These are phyloP conservation scores for Drosophila grimshawi DNA, from an alignment of 1,140 invertebrate genomes.

Conservation along the genomic window DNA sequence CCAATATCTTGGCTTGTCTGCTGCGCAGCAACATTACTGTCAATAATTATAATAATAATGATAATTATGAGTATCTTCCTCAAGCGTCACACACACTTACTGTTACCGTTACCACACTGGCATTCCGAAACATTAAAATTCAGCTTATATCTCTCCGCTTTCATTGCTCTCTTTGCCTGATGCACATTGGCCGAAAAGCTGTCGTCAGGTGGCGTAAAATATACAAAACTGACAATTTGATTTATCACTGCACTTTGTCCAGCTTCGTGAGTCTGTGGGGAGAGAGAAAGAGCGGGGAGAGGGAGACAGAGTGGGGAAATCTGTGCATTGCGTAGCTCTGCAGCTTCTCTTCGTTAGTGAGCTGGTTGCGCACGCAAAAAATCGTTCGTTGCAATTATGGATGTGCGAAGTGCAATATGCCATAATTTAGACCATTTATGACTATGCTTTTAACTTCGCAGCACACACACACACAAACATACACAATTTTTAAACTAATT, in stretches of 20 bases:
- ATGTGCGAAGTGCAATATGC: constrained; percentile 56
- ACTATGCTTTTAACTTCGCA: constrained; percentile 40
- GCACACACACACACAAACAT: constrained; percentile 14
- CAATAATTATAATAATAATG: constrained; percentile 76
- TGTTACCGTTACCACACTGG: constrained; percentile 26
- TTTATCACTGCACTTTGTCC: constrained; percentile 81
- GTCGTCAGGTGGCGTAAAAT: constrained; percentile 70
- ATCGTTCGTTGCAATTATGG: constrained; percentile 72
- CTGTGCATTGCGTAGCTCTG: not conserved
- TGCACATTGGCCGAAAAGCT: constrained; percentile 28
- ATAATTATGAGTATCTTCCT: constrained; percentile 57
- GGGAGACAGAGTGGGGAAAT: not conserved
- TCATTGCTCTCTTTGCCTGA: constrained; percentile 28
- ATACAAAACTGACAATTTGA: constrained; percentile 83
- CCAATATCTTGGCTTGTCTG: not conserved
- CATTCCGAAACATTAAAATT: constrained; percentile 52
- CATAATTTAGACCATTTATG: constrained; percentile 76
- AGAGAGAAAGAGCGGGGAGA: not conserved
- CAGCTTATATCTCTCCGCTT: not conserved
- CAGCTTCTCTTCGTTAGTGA: constrained; percentile 15
- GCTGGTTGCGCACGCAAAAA: constrained; percentile 42
- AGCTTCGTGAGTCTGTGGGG: constrained; percentile 1
- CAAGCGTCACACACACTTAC: constrained; percentile 1
- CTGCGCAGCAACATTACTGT: constrained; percentile 52
- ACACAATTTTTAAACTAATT: constrained; percentile 55